These are phyloP conservation scores for Drosophila virilis DNA, from an alignment of 1,140 invertebrate species.

Conservation along the genomic window DNA sequence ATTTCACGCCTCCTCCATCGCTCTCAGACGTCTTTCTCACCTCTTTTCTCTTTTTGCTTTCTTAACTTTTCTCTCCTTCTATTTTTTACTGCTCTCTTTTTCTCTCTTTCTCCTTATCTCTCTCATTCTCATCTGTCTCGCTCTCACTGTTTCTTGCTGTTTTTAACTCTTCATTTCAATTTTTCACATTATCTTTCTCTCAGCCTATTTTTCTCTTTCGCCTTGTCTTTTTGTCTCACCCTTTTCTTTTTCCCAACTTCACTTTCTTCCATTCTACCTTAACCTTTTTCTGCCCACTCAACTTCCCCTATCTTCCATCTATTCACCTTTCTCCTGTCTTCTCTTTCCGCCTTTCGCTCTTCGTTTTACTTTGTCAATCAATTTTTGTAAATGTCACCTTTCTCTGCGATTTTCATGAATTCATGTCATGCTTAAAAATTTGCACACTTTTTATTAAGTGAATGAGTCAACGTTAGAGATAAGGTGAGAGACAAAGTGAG, in stretches of 20 bases:
- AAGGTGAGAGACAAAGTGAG: neutral
- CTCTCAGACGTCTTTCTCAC: neutral
- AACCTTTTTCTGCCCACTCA: neutral
- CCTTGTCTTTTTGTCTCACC: neutral
- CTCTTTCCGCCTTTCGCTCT: too few species aligned
- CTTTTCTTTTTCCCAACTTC: neutral
- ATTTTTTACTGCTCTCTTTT: too few species aligned
- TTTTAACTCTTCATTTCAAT: too few species aligned
- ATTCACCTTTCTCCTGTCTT: too few species aligned
- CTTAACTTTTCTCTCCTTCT: neutral
- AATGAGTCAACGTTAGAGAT: neutral
- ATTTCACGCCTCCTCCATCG: too few species aligned
- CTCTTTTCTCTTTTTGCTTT: neutral
- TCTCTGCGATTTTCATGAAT: conserved; percentile 2
- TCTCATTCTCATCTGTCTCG: neutral
- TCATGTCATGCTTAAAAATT: neutral
- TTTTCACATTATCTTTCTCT: neutral
- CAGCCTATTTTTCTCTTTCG: too few species aligned
- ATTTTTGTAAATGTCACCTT: neutral
- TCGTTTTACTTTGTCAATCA: neutral
- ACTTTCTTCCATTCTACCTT: neutral
- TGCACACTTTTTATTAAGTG: neutral
- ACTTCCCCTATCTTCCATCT: too few species aligned
- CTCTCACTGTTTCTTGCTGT: neutral
- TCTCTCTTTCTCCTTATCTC: too few species aligned